Evolutionary conservation across 2,888 invertebrate species (phyloP).

Genomic region (Clunio marinus): DNA sequence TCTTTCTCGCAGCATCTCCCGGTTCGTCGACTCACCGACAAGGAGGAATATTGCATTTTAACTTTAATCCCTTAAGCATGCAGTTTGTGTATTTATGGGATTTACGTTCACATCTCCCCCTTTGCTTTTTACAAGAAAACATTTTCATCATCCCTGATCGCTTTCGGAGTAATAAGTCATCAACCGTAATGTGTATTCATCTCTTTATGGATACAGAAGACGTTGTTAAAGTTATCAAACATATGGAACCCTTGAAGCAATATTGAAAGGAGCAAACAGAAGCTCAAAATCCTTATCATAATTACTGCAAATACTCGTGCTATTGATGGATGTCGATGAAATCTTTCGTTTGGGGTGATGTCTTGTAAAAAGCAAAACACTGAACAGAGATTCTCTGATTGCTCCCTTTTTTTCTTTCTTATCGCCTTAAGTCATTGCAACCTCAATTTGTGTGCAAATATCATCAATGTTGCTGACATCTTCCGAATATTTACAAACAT

Average conservation of each 20-base stretch:
- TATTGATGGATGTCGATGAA: conserved; percentile 6
- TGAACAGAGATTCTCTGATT: background rate
- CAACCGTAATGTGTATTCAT: conserved; percentile 32
- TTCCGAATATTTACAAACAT: no score
- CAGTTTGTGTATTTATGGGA: conserved; percentile 39
- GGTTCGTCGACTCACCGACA: background rate
- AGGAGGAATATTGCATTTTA: conserved; percentile 37
- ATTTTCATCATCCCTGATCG: conserved; percentile 18
- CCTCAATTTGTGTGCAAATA: background rate
- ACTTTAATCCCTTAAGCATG: conserved; percentile 38
- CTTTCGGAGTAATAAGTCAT: conserved; percentile 33
- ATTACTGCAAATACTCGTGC: conserved; percentile 24
- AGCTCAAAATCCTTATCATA: conserved; percentile 35
- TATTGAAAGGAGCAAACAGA: background rate
- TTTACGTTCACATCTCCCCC: conserved; percentile 36
- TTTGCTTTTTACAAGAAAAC: background rate
- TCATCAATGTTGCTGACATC: background rate
- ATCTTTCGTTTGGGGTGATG: background rate
- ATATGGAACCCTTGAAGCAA: conserved; percentile 30
- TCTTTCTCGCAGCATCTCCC: background rate
- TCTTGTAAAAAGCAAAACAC: background rate
- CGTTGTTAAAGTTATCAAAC: conserved; percentile 2
- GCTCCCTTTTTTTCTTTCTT: background rate
- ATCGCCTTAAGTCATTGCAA: background rate
- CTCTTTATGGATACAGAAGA: background rate